Conservation (phyloP, 2,797 vertebrate genomes). For the Bovichtus diacanthus region DNA sequence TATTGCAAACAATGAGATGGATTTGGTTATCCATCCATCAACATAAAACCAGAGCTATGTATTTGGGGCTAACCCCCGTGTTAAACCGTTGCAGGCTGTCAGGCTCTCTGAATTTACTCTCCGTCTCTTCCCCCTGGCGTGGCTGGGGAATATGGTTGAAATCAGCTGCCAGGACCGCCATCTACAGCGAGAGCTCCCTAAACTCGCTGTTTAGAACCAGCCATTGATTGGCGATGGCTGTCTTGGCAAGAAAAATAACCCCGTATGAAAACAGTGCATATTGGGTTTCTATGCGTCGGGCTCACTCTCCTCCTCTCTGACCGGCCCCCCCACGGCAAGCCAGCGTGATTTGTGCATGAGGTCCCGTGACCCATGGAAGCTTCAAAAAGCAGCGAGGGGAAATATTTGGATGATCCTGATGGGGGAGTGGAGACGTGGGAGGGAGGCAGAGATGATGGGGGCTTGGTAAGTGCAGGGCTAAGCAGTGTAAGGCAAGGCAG, state of each 20-base stretch:
- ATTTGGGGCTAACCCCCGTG: conserved; percentile 70
- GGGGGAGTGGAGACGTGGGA: conserved; percentile 89
- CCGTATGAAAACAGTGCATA: conserved; percentile 87
- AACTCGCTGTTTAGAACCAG: conserved; percentile 74
- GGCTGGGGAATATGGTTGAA: conserved; percentile 69
- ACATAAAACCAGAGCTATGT: conserved; percentile 66
- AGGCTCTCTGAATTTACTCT: conserved; percentile 71
- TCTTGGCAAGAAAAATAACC: conserved; percentile 89
- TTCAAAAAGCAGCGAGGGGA: conserved; percentile 91
- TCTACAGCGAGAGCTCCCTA: conserved; percentile 64
- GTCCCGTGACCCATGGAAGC: conserved; percentile 93
- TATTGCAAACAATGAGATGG: conserved; percentile 77
- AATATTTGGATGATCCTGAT: conserved; percentile 93
- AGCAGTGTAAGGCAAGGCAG: conserved; percentile 89
- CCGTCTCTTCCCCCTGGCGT: conserved; percentile 58
- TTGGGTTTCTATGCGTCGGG: conserved; percentile 91
- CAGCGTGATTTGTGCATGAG: conserved; percentile 95
- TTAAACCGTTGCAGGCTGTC: conserved; percentile 75
- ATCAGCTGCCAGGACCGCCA: conserved; percentile 69
- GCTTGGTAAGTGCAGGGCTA: conserved; percentile 65
- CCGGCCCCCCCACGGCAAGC: conserved; percentile 79
- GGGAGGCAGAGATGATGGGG: conserved; percentile 75
- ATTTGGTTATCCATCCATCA: conserved; percentile 83
- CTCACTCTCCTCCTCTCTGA: conserved; percentile 78
- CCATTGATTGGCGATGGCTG: conserved; percentile 85